Evolutionary conservation across 2,797 vertebrate genomes (phyloP).

Genomic region (Leontopithecus rosalia): DNA sequence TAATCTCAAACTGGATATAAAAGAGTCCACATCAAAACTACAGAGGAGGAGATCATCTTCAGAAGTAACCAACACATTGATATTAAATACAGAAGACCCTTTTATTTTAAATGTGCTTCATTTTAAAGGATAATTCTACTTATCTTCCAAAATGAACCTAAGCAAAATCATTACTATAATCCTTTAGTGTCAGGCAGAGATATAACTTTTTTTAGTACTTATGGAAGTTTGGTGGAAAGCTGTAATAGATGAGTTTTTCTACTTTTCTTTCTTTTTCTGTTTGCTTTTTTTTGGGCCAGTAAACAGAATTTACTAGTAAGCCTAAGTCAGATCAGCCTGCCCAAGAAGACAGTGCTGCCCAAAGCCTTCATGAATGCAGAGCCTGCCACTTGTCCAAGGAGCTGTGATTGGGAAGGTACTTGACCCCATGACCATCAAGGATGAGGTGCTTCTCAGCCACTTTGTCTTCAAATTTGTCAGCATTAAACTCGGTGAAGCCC

Average conservation of each 20-base stretch:
- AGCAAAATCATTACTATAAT: not conserved
- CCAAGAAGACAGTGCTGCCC: not conserved
- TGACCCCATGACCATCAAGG: slow-evolving; percentile 92
- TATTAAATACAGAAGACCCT: not conserved
- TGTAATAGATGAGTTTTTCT: not conserved
- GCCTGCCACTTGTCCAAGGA: slow-evolving; percentile 90
- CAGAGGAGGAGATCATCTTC: not conserved
- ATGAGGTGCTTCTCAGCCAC: slow-evolving; percentile 91
- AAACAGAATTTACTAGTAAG: not conserved
- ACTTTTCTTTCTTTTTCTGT: not conserved
- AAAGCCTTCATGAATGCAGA: slow-evolving; percentile 81
- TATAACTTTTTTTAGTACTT: not conserved
- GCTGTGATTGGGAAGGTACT: slow-evolving; percentile 90
- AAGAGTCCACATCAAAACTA: not conserved
- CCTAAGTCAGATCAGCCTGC: not conserved
- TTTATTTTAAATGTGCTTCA: not conserved
- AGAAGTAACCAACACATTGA: not conserved
- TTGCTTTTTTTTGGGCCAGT: not conserved
- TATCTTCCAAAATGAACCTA: not conserved
- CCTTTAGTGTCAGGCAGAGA: not conserved
- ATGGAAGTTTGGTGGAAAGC: not conserved
- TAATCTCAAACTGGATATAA: not conserved
- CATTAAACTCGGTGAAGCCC: slow-evolving; percentile 95
- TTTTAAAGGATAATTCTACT: not conserved
- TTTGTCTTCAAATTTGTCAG: slow-evolving; percentile 90